Percentiles rank a stretch among this genome's conserved stretches.
phyloP scores from a whole-genome alignment of 1,140 invertebrate species.

The Caenorhabditis inopinata region DNA sequence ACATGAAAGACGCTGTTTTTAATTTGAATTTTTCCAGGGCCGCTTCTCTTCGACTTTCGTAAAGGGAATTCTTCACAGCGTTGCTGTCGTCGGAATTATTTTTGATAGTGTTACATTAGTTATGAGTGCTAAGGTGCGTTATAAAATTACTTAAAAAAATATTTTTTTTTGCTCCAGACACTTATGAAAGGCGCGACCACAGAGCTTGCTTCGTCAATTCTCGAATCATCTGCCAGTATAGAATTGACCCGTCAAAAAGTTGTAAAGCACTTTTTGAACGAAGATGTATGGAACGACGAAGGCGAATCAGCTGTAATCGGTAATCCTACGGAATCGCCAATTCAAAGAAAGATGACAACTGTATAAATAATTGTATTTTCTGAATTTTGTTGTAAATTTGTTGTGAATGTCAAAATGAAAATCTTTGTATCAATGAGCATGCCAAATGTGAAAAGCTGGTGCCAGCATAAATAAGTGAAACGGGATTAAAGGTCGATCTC shows the following conservation, averaged over 20 bases:
- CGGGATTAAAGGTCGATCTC: too few relatives aligned
- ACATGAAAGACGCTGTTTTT: too few relatives aligned
- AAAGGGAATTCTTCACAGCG: constrained; percentile 41
- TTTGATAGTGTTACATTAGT: constrained; percentile 21
- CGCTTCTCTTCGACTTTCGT: not conserved
- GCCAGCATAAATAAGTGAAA: too few relatives aligned
- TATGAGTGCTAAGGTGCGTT: constrained; percentile 10
- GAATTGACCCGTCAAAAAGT: constrained; percentile 13
- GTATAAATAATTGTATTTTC: too few relatives aligned
- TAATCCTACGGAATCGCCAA: not conserved
- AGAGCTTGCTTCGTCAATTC: not conserved
- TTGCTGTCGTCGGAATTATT: constrained; percentile 35
- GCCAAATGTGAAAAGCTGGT: too few relatives aligned
- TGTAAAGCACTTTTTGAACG: not conserved
- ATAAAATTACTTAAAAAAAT: too few relatives aligned
- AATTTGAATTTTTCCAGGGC: not conserved
- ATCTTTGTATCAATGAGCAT: too few relatives aligned
- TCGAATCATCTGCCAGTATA: not conserved
- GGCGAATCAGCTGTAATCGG: too few relatives aligned
- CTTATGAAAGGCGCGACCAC: not conserved
- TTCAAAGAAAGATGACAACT: not conserved
- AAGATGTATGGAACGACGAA: not conserved
- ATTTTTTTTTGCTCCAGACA: not conserved
- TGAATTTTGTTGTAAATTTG: too few relatives aligned
- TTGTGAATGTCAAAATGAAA: too few relatives aligned